Evolutionary conservation across 2,113 vertebrate genomes (phyloP), one percentile per base, ranked within the genome.

Genomic region (Archocentrus centrarchus): DNA sequence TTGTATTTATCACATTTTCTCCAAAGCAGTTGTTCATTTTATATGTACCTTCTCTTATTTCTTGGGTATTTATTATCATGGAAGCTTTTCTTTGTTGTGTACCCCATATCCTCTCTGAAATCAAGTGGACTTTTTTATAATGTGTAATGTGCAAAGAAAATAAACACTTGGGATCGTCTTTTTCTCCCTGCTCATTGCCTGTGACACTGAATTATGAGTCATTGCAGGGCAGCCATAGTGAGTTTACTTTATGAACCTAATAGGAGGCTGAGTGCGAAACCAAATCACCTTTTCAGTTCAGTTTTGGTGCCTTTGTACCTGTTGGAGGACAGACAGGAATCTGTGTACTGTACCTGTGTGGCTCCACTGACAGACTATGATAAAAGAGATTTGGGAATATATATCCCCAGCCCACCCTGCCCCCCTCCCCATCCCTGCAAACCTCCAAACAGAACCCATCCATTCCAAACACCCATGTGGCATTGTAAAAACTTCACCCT

Each of bases 401-500:
- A n/a, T 50, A 62, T 84, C 83, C 87, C 77, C 81, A 78, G 64
- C 76, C 80, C 78, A 44, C 82, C 80, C 73, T 24, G 14, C 62
- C 37, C 68, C 79, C 85, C 35, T 4, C 20, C 75, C 32, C 59
- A 11, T 39, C 62, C 68, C 35, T 32, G 17, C 83, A 87, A 63
- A 37, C 60, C 73, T 68, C 77, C 63, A 82, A 93, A 89, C 87
- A 90, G 79, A 90, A 55, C 83, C 87, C 87, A 89, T 91, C 82
- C 91, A 79, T 87, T 88, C 82, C 76, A 55, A 78, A 89, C 86
- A 91, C 92, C 88, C 88, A 86, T 76, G 89, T 91, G 93, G 94
- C 78, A 78, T 94, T 93, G 92, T 95, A 95, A 95, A 95, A 95
- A 80, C 86, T 80, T 91, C 86, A 85, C 63, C 60, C 79, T 84